Evolutionary conservation across 2,888 invertebrate genomes (phyloP).

Genomic region (Hybos culiciformis): DNA sequence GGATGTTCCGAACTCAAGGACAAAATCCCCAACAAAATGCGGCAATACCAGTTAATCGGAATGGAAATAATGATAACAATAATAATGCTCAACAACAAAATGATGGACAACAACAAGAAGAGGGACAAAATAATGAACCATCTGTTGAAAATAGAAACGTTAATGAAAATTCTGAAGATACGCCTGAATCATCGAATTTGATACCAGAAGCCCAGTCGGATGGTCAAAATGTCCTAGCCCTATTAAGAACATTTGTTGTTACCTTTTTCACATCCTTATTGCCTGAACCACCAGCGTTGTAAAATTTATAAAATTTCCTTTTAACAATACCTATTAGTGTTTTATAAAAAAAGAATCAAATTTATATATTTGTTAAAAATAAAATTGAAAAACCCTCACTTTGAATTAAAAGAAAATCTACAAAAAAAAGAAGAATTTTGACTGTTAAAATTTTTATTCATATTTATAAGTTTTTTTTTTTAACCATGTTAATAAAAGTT

Average conservation of each 20-base stretch:
- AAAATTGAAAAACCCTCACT: no score
- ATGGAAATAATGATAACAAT: conserved; percentile 32
- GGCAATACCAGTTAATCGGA: conserved; percentile 24
- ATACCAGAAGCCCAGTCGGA: conserved; percentile 29
- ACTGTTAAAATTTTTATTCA: no score
- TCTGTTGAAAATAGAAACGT: conserved; percentile 13
- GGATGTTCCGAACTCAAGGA: conserved; percentile 50
- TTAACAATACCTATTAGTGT: background rate
- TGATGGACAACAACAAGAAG: conserved; percentile 16
- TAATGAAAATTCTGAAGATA: conserved; percentile 17
- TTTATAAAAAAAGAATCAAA: background rate
- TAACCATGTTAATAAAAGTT: no score
- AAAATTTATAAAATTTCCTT: conserved; percentile 12
- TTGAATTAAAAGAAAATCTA: no score
- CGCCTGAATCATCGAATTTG: conserved; percentile 14
- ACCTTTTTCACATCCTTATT: conserved; percentile 90
- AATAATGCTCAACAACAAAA: conserved; percentile 19
- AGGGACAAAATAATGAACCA: conserved; percentile 14
- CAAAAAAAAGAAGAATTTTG: no score
- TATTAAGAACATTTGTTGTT: conserved; percentile 80
- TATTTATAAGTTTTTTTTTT: no score
- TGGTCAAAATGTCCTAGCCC: conserved; percentile 51
- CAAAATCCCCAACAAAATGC: no score
- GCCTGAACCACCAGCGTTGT: conserved; percentile 62
- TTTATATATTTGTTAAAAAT: background rate